A percentile compares a stretch with the other conserved stretches of the same genome.
phyloP scores from a whole-genome alignment of 1,140 invertebrate genomes.

The Drosophila neocordata region DNA sequence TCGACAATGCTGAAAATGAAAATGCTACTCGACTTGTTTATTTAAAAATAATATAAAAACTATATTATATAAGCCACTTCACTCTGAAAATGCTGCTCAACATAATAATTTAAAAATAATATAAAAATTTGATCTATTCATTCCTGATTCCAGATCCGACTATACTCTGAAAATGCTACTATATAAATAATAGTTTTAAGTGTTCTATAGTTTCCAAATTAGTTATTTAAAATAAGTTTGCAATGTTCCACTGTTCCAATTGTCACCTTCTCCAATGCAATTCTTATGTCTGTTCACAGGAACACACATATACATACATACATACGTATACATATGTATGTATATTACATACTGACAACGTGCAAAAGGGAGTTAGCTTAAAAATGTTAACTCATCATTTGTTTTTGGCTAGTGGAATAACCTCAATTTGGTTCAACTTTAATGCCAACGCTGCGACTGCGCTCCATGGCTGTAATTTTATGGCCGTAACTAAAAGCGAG shows the following conservation, averaged over 20 bases:
- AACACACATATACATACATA: not conserved
- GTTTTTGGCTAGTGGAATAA: constrained; percentile 51
- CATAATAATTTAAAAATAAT: too few species aligned
- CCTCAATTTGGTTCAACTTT: constrained; percentile 73
- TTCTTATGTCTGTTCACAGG: not conserved
- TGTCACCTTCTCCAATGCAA: not conserved
- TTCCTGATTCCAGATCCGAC: too few species aligned
- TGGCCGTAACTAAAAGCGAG: constrained; percentile 25
- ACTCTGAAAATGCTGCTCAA: too few species aligned
- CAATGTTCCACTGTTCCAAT: not conserved
- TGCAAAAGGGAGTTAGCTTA: constrained; percentile 35
- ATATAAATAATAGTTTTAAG: too few species aligned
- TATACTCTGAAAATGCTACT: too few species aligned
- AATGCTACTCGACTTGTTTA: too few species aligned
- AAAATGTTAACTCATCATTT: constrained; percentile 58
- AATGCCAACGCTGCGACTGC: constrained; percentile 47
- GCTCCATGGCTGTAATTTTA: constrained; percentile 56
- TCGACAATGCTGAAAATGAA: too few species aligned
- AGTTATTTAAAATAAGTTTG: not conserved
- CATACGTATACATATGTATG: not conserved
- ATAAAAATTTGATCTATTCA: too few species aligned
- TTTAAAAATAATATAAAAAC: too few species aligned
- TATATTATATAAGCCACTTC: too few species aligned
- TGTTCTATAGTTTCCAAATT: not conserved
- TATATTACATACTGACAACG: constrained; percentile 7